Conservation (phyloP, 2,797 vertebrate genomes). For the Pangasius sanitwongsei region DNA sequence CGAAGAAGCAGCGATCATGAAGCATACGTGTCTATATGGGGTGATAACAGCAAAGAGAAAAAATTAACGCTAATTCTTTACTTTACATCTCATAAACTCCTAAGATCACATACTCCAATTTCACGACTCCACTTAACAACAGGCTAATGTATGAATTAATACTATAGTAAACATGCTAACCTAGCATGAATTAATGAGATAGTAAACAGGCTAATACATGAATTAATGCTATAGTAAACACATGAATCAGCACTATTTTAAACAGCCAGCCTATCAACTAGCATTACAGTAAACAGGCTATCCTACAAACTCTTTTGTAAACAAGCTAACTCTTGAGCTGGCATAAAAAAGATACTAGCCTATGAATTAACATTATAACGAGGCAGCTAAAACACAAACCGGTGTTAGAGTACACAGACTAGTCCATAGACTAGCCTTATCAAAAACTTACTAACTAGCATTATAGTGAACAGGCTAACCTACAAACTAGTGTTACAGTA, state of each 20-base stretch:
- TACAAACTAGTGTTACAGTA: background rate
- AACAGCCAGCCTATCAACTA: background rate
- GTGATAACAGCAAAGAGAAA: background rate
- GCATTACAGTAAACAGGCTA: background rate
- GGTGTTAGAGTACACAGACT: background rate
- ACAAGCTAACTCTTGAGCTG: background rate
- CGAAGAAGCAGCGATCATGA: background rate
- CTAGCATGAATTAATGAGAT: no score
- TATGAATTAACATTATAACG: background rate
- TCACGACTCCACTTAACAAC: background rate
- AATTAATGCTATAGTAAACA: no score
- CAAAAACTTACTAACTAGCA: background rate
- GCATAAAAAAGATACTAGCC: no score
- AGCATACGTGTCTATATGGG: background rate
- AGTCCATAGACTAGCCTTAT: no score
- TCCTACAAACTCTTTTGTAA: no score
- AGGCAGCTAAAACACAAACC: background rate
- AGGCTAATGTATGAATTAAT: background rate
- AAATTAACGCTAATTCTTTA: no score
- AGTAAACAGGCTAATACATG: background rate
- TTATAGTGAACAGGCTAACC: background rate
- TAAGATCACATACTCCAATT: background rate
- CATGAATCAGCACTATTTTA: no score
- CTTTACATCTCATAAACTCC: background rate
- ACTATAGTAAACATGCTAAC: background rate